Percentiles rank a stretch among this genome's conserved stretches.
phyloP scores from a whole-genome alignment of 2,888 invertebrate species.

The Melanargia galathea region DNA sequence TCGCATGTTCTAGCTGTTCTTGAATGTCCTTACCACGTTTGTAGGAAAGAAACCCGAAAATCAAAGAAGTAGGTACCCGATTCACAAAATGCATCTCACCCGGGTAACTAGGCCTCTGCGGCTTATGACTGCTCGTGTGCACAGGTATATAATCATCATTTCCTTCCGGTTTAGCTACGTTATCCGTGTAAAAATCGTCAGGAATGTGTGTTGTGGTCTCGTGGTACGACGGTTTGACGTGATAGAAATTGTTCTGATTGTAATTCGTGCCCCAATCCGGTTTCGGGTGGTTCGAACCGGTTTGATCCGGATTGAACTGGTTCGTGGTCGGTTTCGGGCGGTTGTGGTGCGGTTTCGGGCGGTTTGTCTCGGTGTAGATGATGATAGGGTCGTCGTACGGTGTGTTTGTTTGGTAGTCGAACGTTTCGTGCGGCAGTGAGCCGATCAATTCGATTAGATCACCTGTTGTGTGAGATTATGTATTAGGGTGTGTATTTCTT shows the following conservation, averaged over 20 bases:
- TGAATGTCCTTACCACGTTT: conserved; percentile 42
- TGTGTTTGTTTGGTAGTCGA: conserved; percentile 69
- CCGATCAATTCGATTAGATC: conserved; percentile 79
- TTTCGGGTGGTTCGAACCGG: conserved; percentile 52
- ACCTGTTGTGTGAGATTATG: conserved; percentile 64
- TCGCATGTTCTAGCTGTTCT: too few species aligned
- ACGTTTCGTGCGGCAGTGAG: conserved; percentile 75
- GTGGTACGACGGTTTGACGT: conserved; percentile 77
- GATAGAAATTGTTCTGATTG: conserved; percentile 65
- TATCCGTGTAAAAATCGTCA: conserved; percentile 58
- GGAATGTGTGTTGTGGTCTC: conserved; percentile 66
- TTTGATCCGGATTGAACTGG: conserved; percentile 49
- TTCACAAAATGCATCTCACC: conserved; percentile 63
- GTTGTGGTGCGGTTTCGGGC: conserved; percentile 50
- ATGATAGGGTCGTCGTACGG: conserved; percentile 76
- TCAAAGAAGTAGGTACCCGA: conserved; percentile 24
- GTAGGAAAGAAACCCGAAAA: conserved; percentile 31
- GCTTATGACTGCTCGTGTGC: conserved; percentile 60
- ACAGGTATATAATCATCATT: conserved; percentile 78
- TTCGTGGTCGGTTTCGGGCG: conserved; percentile 51
- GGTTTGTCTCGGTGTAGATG: conserved; percentile 72
- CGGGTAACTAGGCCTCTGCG: conserved; percentile 69
- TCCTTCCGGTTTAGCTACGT: conserved; percentile 51
- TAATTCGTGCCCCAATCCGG: conserved; percentile 59
- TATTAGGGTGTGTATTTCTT: conserved; percentile 10